phyloP scores from a whole-genome alignment of 2,888 invertebrate species.

The Cephus sareptanus region DNA sequence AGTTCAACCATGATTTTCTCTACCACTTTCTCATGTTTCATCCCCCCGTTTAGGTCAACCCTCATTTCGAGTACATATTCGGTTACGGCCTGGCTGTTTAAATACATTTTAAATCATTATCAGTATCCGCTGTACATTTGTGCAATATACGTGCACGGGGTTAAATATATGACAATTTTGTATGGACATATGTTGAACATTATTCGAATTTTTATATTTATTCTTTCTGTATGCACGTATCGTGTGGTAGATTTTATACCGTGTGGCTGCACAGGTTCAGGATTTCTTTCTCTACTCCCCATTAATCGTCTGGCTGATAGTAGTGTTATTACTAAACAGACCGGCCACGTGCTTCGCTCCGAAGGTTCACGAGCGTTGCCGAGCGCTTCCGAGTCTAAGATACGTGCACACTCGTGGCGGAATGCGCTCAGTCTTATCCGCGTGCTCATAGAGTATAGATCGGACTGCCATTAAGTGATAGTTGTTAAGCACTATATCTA shows the following conservation, averaged over 20 bases:
- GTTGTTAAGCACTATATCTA: background rate
- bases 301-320: background rate
- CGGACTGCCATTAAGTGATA: background rate
- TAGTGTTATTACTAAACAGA: slow-evolving; percentile 4
- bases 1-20: background rate
- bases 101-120: background rate
- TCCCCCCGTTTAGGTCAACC: background rate
- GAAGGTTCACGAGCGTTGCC: slow-evolving; percentile 34
- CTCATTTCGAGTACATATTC: background rate
- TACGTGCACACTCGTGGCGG: slow-evolving; percentile 51
- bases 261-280: background rate
- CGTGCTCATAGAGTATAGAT: slow-evolving; percentile 43
- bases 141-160: background rate
- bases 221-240: background rate
- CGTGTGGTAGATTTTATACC: background rate
- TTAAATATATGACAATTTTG: background rate
- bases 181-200: background rate
- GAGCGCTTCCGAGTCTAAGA: slow-evolving; percentile 42
- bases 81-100: background rate
- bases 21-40: background rate
- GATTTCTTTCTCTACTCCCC: background rate
- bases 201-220: background rate
- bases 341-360: slow-evolving; percentile 49
- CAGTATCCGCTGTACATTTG: background rate
- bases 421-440: slow-evolving; percentile 60